Conservation (phyloP, 2,888 invertebrate species). For the Pollenia amentaria region DNA sequence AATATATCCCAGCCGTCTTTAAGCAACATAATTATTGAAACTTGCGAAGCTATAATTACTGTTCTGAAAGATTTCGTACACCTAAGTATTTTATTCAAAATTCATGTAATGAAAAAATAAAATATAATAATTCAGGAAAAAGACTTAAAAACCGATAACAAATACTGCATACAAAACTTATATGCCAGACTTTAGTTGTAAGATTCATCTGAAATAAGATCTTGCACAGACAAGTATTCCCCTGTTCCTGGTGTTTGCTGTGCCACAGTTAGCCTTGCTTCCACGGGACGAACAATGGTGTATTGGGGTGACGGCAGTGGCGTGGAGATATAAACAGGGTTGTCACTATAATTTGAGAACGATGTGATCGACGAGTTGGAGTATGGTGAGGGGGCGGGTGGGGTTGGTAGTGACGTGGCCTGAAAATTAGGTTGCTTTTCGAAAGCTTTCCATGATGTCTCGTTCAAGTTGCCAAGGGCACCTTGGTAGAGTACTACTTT, state of each 20-base stretch:
- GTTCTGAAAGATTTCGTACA: conserved; percentile 19
- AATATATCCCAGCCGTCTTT: conserved; percentile 17
- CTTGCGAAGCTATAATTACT: conserved; percentile 24
- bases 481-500: conserved; percentile 7
- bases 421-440: conserved; percentile 34
- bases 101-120: too few species aligned
- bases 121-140: conserved; percentile 30
- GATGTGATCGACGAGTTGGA: conserved; percentile 12
- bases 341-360: conserved; percentile 29
- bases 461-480: conserved; percentile 20
- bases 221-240: conserved; percentile 38
- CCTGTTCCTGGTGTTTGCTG: conserved; percentile 25
- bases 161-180: conserved; percentile 20
- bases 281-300: conserved; percentile 38
- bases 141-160: conserved; percentile 16
- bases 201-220: conserved; percentile 33
- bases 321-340: conserved; percentile 46
- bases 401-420: conserved; percentile 32
- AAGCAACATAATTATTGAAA: conserved; percentile 27
- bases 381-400: conserved; percentile 5
- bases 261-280: conserved; percentile 41
- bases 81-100: conserved; percentile 18
- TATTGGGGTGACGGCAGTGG: conserved; percentile 31
- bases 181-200: conserved; percentile 32
- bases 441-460: conserved; percentile 32